phyloP scores from a whole-genome alignment of 2,797 vertebrate species.

The Ataeniobius toweri region DNA sequence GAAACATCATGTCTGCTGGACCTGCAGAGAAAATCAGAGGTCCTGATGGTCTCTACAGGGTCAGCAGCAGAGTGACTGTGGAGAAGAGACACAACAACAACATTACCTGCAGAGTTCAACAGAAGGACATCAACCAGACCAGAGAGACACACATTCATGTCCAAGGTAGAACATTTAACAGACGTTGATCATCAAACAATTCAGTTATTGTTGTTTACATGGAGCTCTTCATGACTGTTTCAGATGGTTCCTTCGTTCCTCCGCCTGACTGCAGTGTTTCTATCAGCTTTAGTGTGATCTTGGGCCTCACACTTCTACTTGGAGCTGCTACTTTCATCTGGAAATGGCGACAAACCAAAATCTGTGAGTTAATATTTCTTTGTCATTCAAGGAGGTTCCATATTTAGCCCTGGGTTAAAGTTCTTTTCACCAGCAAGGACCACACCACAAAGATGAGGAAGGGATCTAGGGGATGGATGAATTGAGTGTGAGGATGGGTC shows the following conservation, averaged over 20 bases:
- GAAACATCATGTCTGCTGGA: conserved; percentile 18
- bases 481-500: no score
- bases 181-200: neutral
- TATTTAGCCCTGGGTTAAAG: no score
- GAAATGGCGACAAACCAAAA: conserved; percentile 7
- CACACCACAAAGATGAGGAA: no score
- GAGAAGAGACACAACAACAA: conserved; percentile 13
- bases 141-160: no score
- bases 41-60: conserved; percentile 21
- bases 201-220: no score
- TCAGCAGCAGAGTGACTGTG: conserved; percentile 29
- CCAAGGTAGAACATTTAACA: neutral
- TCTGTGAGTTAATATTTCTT: neutral
- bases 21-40: conserved; percentile 12
- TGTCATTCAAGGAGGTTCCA: neutral
- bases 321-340: neutral
- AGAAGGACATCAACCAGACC: conserved; percentile 4
- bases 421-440: no score
- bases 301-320: neutral
- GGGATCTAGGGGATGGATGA: no score
- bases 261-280: accelerated
- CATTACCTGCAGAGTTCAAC: conserved; percentile 29
- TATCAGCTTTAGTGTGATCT: neutral
- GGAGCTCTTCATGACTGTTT: neutral
- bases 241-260: conserved; percentile 12